Base-by-base conservation (phyloP, 2,113 vertebrate species). In the Tonatia bakeri region DNA sequence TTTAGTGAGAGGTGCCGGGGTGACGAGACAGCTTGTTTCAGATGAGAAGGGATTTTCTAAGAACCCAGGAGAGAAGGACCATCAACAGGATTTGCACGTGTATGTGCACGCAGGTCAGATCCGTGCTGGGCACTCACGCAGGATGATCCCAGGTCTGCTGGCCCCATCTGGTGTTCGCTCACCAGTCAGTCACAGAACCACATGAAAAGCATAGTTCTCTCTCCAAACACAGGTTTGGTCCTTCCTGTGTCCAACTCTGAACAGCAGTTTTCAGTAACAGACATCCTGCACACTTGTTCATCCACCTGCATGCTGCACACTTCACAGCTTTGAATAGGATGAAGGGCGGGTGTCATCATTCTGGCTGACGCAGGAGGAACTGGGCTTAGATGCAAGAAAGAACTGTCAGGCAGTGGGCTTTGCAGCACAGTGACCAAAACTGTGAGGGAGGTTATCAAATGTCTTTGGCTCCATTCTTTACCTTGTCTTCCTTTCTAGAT, bases 1-100 rank as follows among this genome's bases (percentile, higher is more conserved):
- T 95, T 97, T 94, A 92, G 64, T 84, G 95, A 97, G 97, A 97
- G 94, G 97, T 94, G 88, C 92, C 88, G 73, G 94, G 93, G 92
- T 95, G 76, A 94, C 75, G 79, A 96, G 95, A 95, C 89, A 95
- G n/a, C 94, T 97, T 97, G 96, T 95, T 96, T 95, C 96, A 79
- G 91, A 96, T 28, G 14, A 94, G 80, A 40, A 69, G 85, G 33
- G 38, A 77, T 95, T 98, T 98, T 87, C 54, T 88, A 47, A 83
- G 59, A 54, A 24, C 22, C 47, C 16, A 36, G 56, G 52, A 87
- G 36, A 38, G 56, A 45, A 43, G 9, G 45, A 31, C 38, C 28
- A 1, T 31, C 19, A n/a, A 17, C 0, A 24, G 13, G 17, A n/a
- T 52, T 80, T 82, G 26, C 45, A 0, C 24, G 7, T 28, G 33